Evolutionary conservation across 1,140 invertebrate species (phyloP).

Genomic region (Drosophila miranda): DNA sequence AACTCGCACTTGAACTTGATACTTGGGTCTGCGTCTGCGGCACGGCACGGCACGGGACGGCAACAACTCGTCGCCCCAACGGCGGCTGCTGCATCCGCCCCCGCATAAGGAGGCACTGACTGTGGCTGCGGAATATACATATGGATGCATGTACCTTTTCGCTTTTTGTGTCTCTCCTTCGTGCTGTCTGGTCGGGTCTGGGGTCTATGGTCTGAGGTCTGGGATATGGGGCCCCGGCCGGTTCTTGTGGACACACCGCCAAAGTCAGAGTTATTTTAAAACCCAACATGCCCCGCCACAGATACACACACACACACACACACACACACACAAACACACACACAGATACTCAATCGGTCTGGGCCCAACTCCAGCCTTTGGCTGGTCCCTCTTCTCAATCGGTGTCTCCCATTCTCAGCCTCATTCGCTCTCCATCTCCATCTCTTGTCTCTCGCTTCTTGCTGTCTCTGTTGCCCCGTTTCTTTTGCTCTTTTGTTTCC

Average conservation of each 20-base stretch:
- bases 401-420: constrained; percentile 4
- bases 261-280: constrained; percentile 64
- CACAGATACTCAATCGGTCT: constrained; percentile 45
- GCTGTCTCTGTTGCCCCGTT: constrained; percentile 31
- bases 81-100: constrained; percentile 28
- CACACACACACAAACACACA: constrained; percentile 21
- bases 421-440: constrained; percentile 4
- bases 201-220: no score
- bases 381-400: constrained; percentile 12
- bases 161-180: constrained; percentile 7
- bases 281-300: constrained; percentile 38
- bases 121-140: background rate
- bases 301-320: constrained; percentile 21
- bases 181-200: constrained; percentile 32
- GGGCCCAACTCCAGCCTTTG: constrained; percentile 34
- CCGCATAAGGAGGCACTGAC: constrained; percentile 17
- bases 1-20: constrained; percentile 13
- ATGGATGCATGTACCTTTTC: constrained; percentile 12
- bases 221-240: constrained; percentile 45
- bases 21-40: background rate
- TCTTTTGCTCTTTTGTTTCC: constrained; percentile 44
- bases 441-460: constrained; percentile 1
- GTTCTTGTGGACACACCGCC: constrained; percentile 64
- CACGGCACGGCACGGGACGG: background rate
- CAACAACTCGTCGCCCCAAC: background rate